These are phyloP conservation scores for Cataglyphis albicans DNA, from an alignment of 2,888 invertebrate genomes.

Conservation along the genomic window DNA sequence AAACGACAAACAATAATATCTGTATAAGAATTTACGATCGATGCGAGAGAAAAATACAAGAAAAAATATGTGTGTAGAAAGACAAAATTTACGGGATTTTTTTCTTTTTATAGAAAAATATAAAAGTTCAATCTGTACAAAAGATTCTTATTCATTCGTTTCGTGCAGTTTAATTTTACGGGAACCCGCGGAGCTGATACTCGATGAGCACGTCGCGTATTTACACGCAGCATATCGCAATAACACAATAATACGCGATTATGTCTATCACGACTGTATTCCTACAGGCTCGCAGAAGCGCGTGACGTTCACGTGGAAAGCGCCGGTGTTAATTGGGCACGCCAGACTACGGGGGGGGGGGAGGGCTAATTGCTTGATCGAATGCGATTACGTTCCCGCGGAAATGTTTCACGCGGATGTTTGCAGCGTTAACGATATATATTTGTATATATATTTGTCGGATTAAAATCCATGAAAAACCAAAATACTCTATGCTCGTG, in stretches of 20 bases:
- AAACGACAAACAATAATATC: background rate
- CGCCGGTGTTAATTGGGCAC: constrained; percentile 56
- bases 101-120: background rate
- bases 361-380: constrained; percentile 70
- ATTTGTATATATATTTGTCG: background rate
- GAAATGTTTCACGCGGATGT: constrained; percentile 49
- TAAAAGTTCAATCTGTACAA: background rate
- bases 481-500: background rate
- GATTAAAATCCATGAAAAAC: background rate
- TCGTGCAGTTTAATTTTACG: background rate
- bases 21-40: background rate
- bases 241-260: constrained; percentile 30
- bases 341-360: constrained; percentile 17
- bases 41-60: background rate
- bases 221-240: constrained; percentile 11
- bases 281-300: constrained; percentile 28
- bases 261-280: constrained; percentile 33
- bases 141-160: background rate
- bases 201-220: constrained; percentile 32
- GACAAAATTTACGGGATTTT: background rate
- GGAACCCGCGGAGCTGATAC: constrained; percentile 24
- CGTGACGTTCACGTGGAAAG: constrained; percentile 62
- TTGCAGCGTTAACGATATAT: constrained; percentile 34
- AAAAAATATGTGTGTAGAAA: background rate
- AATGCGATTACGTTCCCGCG: constrained; percentile 54